Evolutionary conservation across 2,797 vertebrate species (phyloP).

Genomic region (Corythornis leucogaster): DNA sequence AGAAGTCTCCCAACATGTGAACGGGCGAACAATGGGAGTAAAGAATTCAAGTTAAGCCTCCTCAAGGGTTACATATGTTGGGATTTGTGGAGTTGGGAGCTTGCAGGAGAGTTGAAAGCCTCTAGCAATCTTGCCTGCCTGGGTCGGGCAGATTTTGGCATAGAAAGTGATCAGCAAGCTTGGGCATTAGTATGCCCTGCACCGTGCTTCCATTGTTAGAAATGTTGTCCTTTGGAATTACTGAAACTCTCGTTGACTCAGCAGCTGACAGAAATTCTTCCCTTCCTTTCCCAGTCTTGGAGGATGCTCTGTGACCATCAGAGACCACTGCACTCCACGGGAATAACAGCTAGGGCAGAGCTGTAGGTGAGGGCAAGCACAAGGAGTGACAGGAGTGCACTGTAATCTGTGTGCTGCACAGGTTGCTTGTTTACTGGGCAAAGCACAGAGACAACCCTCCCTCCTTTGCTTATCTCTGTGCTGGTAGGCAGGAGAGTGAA

Average conservation of each 20-base stretch:
- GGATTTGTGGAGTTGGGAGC: not conserved
- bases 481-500: not conserved
- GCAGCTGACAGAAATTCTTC: not conserved
- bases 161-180: not conserved
- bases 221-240: not conserved
- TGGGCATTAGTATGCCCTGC: not conserved
- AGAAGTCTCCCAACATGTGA: slow-evolving; percentile 4
- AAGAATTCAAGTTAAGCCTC: not conserved
- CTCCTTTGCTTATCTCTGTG: slow-evolving; percentile 20
- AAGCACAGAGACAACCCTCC: not conserved
- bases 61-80: not conserved
- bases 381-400: not conserved
- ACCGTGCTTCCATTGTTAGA: not conserved
- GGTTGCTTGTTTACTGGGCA: slow-evolving; percentile 23
- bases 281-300: not conserved
- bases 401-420: not conserved
- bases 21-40: not conserved
- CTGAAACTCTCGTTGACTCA: not conserved
- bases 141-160: not conserved
- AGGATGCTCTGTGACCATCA: not conserved
- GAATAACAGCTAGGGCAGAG: not conserved
- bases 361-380: not conserved
- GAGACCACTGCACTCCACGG: not conserved
- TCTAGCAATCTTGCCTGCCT: not conserved
- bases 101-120: not conserved